Base-by-base conservation (phyloP, 2,888 invertebrate species). In the Anthrax anthrax region DNA sequence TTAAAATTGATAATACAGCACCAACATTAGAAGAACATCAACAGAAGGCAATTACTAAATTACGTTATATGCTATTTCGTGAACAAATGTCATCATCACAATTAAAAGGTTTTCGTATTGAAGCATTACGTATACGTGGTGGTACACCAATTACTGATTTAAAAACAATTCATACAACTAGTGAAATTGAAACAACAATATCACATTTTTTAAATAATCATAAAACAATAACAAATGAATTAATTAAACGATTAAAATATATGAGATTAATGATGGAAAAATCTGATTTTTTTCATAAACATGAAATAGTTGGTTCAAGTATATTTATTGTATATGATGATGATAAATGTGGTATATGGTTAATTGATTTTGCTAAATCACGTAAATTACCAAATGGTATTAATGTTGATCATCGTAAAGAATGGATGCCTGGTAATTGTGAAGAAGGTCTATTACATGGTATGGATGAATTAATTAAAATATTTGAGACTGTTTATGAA, bases 311-410 rank as follows among this genome's bases (percentile, higher is more conserved):
- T 58, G 90, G 91, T 34, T 92, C 92, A 68, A 92, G 92, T 66
- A 78, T 96, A 55, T 84, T 97, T 58, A 83, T 97, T 58, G 85
- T 96, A 51, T 91, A 91, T 64, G 96, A 97, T 63, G 78, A 84
- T 48, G 77, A 79, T 50, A 83, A 83, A 58, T 85, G 86, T 34
- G 92, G 92, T 19, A 90, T 84, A 9, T 97, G 96, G 96, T 73
- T 97, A 55, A 97, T 97, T 51, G 97, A 97, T 65, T 97, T 97
- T 63, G 95, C 94, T 42, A 97, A 97, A 64, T 91, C 92, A 0
- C 76, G 84, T 45, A 73, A 75, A 44, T 71, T 94, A 41, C 82
- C 86, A 0, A 74, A 78, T 18, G 81, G 80, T 12, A 57, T 74
- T 19, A 71, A 68, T 43, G 75, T 96, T 16, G 79, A 80, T 54